Evolutionary conservation across 2,888 invertebrate species (phyloP).

Genomic region (Bhutanitis thaidina): DNA sequence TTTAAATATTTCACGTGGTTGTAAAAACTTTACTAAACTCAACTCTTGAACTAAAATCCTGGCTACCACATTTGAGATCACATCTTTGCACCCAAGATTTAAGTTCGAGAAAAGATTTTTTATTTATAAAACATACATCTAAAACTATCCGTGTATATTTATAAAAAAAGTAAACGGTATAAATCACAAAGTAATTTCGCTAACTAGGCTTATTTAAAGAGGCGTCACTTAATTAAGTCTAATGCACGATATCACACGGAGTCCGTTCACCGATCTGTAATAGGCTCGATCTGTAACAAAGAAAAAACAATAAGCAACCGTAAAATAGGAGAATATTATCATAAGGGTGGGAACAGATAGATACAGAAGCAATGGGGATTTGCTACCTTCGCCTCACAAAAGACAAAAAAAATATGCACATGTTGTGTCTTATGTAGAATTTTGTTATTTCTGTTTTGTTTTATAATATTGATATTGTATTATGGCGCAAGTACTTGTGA

Average conservation of each 20-base stretch:
- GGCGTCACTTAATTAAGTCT: slow-evolving; percentile 46
- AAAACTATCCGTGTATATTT: slow-evolving; percentile 54
- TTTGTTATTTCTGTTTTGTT: too few species aligned
- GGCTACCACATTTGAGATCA: slow-evolving; percentile 65
- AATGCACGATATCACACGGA: slow-evolving; percentile 68
- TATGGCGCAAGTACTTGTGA: too few species aligned
- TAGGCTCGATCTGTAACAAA: slow-evolving; percentile 57
- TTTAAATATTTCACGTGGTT: not conserved
- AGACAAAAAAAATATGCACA: too few species aligned
- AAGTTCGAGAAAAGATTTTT: slow-evolving; percentile 21
- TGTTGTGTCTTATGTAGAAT: too few species aligned
- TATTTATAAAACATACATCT: slow-evolving; percentile 28
- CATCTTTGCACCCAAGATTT: slow-evolving; percentile 54
- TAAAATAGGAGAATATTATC: too few species aligned
- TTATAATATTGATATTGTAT: too few species aligned
- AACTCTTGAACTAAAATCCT: slow-evolving; percentile 25
- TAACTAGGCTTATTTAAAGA: slow-evolving; percentile 59
- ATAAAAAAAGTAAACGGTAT: slow-evolving; percentile 40
- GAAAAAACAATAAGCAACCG: slow-evolving; percentile 16
- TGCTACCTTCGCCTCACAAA: too few species aligned
- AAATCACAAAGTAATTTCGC: slow-evolving; percentile 71
- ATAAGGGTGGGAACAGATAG: too few species aligned
- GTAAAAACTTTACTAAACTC: not conserved
- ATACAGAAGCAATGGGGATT: too few species aligned
- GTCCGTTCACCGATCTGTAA: slow-evolving; percentile 32